Base-by-base conservation (phyloP, 64 coral and sea anemone genomes). In the Montipora efflorescens region DNA sequence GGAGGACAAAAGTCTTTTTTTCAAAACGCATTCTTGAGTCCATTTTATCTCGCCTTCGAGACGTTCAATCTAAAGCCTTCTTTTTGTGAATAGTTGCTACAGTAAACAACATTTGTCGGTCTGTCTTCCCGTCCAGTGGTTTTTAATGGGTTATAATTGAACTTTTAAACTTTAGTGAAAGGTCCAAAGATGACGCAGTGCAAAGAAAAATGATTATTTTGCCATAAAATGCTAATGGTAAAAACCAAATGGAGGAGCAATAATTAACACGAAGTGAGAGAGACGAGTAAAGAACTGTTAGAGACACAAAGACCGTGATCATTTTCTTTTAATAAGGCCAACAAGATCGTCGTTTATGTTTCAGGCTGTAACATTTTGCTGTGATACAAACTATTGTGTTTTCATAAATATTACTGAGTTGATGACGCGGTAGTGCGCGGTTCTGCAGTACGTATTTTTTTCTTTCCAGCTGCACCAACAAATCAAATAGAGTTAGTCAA, bases 91-190 rank as follows among this genome's bases (percentile, higher is more conserved):
- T 64, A 52, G 82, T 71, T 23, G 18, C 66, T 23, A 86, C 14
- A 11, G 46, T 49, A 72, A 86, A 51, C 48, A 49, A 36, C 20
- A 16, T 50, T 76, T 71, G 15, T 86, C 44, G 62, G 6, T n/a
- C 10, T 71, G 45, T 21, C 62, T 62, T 45, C 66, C 71, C 66
- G 47, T 70, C 71, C 82, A 67, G 18, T 18, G 14, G 82, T 47
- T 51, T 86, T 72, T 72, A 84, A 86, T 86, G 59, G 81, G 44
- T 86, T 86, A 22, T 71, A 71, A 86, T 86, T 86, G 47, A 86
- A 71, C 48, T 71, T 15, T 49, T 48, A 86, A 45, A 86, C 43
- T 86, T 72, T 9, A 50, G 59, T 67, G 61, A 84, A 36, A 43
- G 71, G 18, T 72, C 82, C 59, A 86, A 71, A 50, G 64, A 47